Conservation (phyloP, 2,888 invertebrate genomes). For the Drosophila barbarae region DNA sequence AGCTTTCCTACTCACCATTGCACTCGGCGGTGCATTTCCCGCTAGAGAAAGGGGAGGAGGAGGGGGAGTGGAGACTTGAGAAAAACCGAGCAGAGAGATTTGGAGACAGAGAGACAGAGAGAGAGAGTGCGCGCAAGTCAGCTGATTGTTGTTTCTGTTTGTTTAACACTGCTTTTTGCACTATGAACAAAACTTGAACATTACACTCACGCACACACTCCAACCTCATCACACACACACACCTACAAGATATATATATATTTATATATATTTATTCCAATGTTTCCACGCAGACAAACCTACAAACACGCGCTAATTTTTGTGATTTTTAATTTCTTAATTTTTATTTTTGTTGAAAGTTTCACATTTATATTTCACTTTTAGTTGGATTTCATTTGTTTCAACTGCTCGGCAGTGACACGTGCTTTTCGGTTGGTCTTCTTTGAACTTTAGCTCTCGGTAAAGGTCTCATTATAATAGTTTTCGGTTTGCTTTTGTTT, state of each 20-base stretch:
- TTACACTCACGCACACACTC: slow-evolving; percentile 30
- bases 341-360: slow-evolving; percentile 3
- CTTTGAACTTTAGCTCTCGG: neutral
- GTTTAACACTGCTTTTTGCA: slow-evolving; percentile 62
- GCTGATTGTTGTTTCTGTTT: slow-evolving; percentile 56
- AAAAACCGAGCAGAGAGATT: slow-evolving; percentile 7
- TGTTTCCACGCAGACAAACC: slow-evolving; percentile 26
- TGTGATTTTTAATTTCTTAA: slow-evolving; percentile 9
- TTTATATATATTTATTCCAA: neutral
- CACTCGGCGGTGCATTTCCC: slow-evolving; percentile 21
- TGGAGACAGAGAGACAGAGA: neutral
- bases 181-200: slow-evolving; percentile 57
- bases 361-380: slow-evolving; percentile 21
- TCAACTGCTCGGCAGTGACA: slow-evolving; percentile 39
- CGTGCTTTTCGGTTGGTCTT: slow-evolving; percentile 29
- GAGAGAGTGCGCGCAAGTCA: slow-evolving; percentile 66
- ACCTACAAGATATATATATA: neutral
- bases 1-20: slow-evolving; percentile 16
- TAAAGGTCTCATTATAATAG: slow-evolving; percentile 30
- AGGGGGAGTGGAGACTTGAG: neutral
- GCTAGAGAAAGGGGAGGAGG: slow-evolving; percentile 8
- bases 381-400: slow-evolving; percentile 3
- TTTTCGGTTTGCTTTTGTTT: neutral
- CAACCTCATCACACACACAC: neutral
- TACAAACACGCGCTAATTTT: slow-evolving; percentile 48